Percentiles rank a stretch among this genome's conserved stretches.
phyloP scores from a whole-genome alignment of 2,888 invertebrate genomes.

The Eupithecia dodoneata region DNA sequence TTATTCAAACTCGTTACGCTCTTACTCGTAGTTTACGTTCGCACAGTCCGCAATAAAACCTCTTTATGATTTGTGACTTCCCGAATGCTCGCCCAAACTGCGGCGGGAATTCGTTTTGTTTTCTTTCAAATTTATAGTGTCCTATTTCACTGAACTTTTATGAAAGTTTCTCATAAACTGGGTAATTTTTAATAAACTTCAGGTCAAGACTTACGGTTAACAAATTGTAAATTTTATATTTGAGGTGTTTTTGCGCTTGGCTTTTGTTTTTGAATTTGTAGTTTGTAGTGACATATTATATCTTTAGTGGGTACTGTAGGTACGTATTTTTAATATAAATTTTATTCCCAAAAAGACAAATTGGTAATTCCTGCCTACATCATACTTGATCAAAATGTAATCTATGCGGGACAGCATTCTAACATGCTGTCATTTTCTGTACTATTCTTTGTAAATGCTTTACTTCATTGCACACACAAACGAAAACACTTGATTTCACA shows the following conservation, averaged over 20 bases:
- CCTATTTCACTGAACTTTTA: conserved; percentile 38
- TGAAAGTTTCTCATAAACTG: conserved; percentile 25
- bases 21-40: conserved; percentile 39
- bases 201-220: background rate
- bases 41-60: conserved; percentile 42
- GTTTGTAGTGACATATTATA: background rate
- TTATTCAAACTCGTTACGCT: conserved; percentile 27
- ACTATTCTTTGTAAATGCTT: too few species aligned
- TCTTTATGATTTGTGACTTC: conserved; percentile 47
- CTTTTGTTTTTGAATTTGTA: background rate
- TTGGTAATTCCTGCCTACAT: too few species aligned
- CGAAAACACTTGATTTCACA: background rate
- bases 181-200: conserved; percentile 14
- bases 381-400: too few species aligned
- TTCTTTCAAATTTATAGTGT: conserved; percentile 42
- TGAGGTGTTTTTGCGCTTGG: background rate
- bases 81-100: conserved; percentile 39
- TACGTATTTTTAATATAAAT: too few species aligned
- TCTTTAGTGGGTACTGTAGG: too few species aligned
- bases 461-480: background rate
- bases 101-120: conserved; percentile 37
- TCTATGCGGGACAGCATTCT: too few species aligned
- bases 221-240: background rate
- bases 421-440: too few species aligned
- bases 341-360: too few species aligned